phyloP scores from a whole-genome alignment of 2,797 vertebrate genomes.

The Allobates femoralis region DNA sequence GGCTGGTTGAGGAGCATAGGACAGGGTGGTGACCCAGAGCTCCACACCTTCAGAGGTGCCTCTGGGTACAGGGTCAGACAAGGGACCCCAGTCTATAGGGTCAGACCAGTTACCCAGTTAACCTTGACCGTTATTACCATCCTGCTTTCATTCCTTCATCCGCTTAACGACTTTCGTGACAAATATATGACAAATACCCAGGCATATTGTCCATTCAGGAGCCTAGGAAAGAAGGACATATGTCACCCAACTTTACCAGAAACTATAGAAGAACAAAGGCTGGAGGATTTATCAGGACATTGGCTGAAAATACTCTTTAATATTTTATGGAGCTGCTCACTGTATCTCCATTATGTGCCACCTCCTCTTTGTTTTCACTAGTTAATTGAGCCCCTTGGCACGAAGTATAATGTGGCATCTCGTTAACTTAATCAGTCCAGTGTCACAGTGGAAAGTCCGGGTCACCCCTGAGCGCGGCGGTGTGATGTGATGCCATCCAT shows the following conservation, averaged over 20 bases:
- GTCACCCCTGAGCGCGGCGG: constrained; percentile 18
- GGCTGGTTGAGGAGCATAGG: too few relatives aligned
- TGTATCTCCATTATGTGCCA: neutral
- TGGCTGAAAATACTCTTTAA: neutral
- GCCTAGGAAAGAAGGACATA: neutral
- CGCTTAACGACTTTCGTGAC: neutral
- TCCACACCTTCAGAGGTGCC: too few relatives aligned
- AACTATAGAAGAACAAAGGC: neutral
- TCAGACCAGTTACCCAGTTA: too few relatives aligned
- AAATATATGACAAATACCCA: neutral
- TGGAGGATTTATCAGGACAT: neutral
- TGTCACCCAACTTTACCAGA: neutral
- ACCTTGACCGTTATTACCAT: too few relatives aligned
- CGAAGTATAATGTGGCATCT: constrained; percentile 16
- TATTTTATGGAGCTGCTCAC: neutral
- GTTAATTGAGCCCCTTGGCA: constrained; percentile 21
- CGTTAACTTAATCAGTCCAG: constrained; percentile 33
- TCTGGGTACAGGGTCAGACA: too few relatives aligned
- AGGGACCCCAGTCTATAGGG: too few relatives aligned
- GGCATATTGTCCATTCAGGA: neutral
- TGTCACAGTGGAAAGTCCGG: constrained; percentile 53
- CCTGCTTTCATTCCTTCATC: too few relatives aligned
- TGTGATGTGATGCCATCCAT: constrained; percentile 55
- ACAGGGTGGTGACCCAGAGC: too few relatives aligned
- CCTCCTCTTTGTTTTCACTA: neutral